Percentiles rank a stretch among this genome's conserved stretches.
Conservation (phyloP, 1,140 invertebrate genomes). For the Geopemphigus sp. region DNA sequence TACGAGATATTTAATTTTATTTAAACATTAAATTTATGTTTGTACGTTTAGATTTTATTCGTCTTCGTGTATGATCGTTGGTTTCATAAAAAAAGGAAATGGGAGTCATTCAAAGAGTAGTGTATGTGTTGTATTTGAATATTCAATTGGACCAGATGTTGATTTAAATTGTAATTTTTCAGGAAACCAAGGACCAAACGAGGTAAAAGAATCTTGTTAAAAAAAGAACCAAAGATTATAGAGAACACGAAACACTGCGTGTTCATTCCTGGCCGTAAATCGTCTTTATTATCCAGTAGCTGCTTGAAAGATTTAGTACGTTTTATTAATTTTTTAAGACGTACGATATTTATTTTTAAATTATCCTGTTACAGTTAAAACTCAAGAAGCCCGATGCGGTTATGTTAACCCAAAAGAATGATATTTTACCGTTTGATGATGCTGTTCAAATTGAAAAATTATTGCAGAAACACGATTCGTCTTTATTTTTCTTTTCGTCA, state of each 20-base stretch:
- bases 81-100: too few relatives aligned
- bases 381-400: conserved; percentile 83
- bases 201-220: conserved; percentile 79
- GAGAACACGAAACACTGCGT: conserved; percentile 85
- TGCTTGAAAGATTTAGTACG: conserved; percentile 83
- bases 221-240: conserved; percentile 80
- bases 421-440: conserved; percentile 85
- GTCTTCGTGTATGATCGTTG: too few relatives aligned
- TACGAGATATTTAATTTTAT: too few relatives aligned
- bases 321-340: conserved; percentile 50
- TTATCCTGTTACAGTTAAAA: conserved; percentile 60
- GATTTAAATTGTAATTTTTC: conserved; percentile 2
- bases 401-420: conserved; percentile 77
- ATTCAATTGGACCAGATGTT: not conserved
- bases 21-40: too few relatives aligned
- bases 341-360: too few relatives aligned
- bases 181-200: conserved; percentile 73
- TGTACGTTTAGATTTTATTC: too few relatives aligned
- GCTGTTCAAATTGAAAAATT: conserved; percentile 77
- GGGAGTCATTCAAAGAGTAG: conserved; percentile 56
- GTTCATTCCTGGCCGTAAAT: conserved; percentile 82
- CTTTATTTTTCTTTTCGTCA: conserved; percentile 87
- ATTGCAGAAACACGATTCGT: conserved; percentile 79
- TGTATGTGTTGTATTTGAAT: conserved; percentile 55
- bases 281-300: conserved; percentile 70